Base-by-base conservation (phyloP, 1,140 invertebrate genomes). In the Nymphalis io region DNA sequence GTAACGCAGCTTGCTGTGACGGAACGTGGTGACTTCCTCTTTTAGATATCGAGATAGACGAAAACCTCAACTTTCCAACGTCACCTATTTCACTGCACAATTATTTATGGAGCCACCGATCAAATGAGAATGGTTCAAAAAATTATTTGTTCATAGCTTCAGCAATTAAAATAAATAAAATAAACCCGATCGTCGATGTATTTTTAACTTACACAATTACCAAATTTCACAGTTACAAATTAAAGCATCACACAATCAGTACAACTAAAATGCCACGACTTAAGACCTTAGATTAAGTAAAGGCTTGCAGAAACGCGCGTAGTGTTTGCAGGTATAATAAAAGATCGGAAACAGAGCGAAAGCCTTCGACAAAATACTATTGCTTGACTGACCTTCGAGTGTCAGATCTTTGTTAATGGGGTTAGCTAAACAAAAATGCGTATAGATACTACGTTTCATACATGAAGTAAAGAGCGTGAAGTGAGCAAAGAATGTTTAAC, bases 381-480 rank as follows among this genome's bases (percentile, higher is more conserved):
- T 76, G 67, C 63, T 68, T 78, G 80, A 80, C 81, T 78, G 80
- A 80, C 81, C 79, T 82, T 82, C 38, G 51, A 68, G 60, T 72
- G 65, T 70, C 60, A 64, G 58, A 68, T 64, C 73, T 69, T 87
- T 78, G 79, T 84, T 84, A 87, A 83, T 85, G 81, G 71, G 71
- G 75, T 68, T 81, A 72, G 75, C 81, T 83, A 85, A 89, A 89
- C 82, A 87, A 88, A 85, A 79, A 84, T 77, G 75, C 75, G 81
- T 85, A 87, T 85, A 89, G 81, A 82, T 87, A 88, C 77, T 87
- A 88, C 79, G 81, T 81, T 88, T 88, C 85, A 88, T 88, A 88
- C 81, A 88, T 87, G 80, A 74, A 70, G 70, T 76, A 72, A 76
- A 65, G 62, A 68, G 65, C 73, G 79, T 87, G 84, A 90, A 88